Base-by-base conservation (phyloP, 2,888 invertebrate species). In the Linyphia triangularis region DNA sequence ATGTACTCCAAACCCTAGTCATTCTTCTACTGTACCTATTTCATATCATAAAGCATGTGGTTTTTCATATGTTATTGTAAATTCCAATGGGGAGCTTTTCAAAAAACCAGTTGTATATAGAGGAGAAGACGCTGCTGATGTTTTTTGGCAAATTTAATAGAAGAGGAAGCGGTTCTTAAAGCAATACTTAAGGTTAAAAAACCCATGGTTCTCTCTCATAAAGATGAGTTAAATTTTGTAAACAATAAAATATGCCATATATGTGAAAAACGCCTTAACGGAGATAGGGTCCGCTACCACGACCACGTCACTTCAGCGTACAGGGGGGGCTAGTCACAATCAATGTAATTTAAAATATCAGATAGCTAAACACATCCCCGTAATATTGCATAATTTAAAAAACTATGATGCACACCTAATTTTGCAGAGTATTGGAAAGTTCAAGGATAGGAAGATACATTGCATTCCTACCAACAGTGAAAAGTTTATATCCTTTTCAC, bases 241-340 rank as follows among this genome's bases (percentile, higher is more conserved):
- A 26, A 6, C 10, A 57, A 33, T 0, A 16, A 10, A 43, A 5
- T 4, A 0, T 72, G 72, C n/a, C 40, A 72, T 40, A 33, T 83
- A 16, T 83, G 83, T 24, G 24, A 22, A 16, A 61, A 63, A 61
- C 28, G 40, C 10, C 33, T 83, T 26, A 7, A 4, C 2, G 22
- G 16, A 24, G 63, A 63, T 61, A 19, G 2, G 4, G 84, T 84
- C 10, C 13, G 84, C 13, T 78, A 85, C 13, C 85, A 85, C 22
- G 22, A 69, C 30, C 73, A 81, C 28, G 6, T 86, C 1, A 67
- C 63, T 5, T 72, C 72, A 1, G 7, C 24, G 5, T 70, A 40
- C 28, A 4, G n/a, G 79, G 26, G 26, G 63, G 19, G 79, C 79
- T 19, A 33, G 24, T 9, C 70, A 86, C 37, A n/a, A n/a, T n/a